These are phyloP conservation scores for Salminus brasiliensis DNA, from an alignment of 2,113 vertebrate species.

Conservation along the genomic window DNA sequence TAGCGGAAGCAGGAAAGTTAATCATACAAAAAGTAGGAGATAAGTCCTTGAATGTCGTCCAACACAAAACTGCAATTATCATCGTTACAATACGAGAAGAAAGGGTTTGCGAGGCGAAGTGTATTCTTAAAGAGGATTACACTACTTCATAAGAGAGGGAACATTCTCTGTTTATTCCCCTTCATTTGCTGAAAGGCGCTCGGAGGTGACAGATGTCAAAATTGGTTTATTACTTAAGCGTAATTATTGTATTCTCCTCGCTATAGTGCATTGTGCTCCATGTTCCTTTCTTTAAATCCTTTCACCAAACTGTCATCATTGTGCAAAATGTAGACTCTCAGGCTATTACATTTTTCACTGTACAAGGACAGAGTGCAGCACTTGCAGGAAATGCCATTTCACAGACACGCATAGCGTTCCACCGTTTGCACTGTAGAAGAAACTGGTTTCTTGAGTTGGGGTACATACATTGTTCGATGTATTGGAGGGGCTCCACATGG, in stretches of 20 bases:
- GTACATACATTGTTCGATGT: too few relatives aligned
- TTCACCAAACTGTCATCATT: constrained; percentile 56
- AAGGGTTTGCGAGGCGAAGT: constrained; percentile 69
- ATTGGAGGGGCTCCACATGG: too few relatives aligned
- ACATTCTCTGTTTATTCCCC: constrained; percentile 78
- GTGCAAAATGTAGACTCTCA: constrained; percentile 49
- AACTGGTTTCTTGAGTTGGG: neutral
- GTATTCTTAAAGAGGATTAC: constrained; percentile 75
- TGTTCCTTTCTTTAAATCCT: constrained; percentile 64
- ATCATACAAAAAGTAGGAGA: constrained; percentile 76
- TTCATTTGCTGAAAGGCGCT: constrained; percentile 76
- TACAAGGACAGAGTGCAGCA: constrained; percentile 46
- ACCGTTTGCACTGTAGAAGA: neutral
- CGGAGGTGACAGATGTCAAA: constrained; percentile 78
- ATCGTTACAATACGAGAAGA: constrained; percentile 77
- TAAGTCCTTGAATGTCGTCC: constrained; percentile 80
- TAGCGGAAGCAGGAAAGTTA: constrained; percentile 75
- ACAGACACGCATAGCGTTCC: constrained; percentile 44
- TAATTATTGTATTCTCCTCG: constrained; percentile 70
- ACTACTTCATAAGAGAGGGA: constrained; percentile 74
- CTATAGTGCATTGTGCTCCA: constrained; percentile 61
- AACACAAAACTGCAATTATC: constrained; percentile 81
- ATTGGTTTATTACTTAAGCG: constrained; percentile 76
- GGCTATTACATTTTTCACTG: constrained; percentile 57
- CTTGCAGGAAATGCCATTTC: constrained; percentile 37